phyloP scores from a whole-genome alignment of 2,113 vertebrate genomes.

The Bettongia penicillata region DNA sequence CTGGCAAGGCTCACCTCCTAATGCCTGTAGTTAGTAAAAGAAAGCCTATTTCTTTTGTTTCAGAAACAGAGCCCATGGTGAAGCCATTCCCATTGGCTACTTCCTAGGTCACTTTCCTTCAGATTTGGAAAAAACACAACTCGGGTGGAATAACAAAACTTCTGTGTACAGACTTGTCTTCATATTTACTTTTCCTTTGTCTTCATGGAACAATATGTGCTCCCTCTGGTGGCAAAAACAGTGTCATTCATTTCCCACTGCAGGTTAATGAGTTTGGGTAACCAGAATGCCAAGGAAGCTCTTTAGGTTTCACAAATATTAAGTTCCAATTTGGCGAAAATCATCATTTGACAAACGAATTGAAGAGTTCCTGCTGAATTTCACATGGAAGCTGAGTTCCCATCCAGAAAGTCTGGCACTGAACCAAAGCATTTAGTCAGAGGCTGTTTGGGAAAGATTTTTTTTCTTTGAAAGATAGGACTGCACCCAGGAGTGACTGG shows the following conservation, averaged over 20 bases:
- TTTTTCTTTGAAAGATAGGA: conserved; percentile 50
- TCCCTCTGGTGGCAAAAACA: conserved; percentile 74
- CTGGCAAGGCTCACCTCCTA: background rate
- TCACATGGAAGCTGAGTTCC: conserved; percentile 7
- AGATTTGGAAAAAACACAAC: background rate
- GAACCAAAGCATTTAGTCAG: conserved; percentile 59
- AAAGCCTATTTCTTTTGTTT: conserved; percentile 12
- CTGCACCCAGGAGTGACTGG: background rate
- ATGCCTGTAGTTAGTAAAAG: background rate
- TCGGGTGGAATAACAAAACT: background rate
- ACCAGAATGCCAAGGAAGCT: background rate
- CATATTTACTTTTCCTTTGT: conserved; percentile 26
- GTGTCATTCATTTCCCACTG: background rate
- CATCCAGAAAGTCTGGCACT: conserved; percentile 4
- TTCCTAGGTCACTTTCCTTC: background rate
- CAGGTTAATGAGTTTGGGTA: background rate
- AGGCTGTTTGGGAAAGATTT: conserved; percentile 23
- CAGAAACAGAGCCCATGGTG: conserved; percentile 36
- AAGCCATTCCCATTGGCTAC: background rate
- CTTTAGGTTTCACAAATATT: conserved; percentile 20
- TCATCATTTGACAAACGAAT: background rate
- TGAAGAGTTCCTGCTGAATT: background rate
- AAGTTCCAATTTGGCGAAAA: conserved; percentile 23
- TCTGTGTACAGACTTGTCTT: conserved; percentile 1
- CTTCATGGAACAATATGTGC: conserved; percentile 62